Percentiles rank a stretch among this genome's conserved stretches.
phyloP scores from a whole-genome alignment of 2,797 vertebrate genomes.

The Tiaroga cobitis region DNA sequence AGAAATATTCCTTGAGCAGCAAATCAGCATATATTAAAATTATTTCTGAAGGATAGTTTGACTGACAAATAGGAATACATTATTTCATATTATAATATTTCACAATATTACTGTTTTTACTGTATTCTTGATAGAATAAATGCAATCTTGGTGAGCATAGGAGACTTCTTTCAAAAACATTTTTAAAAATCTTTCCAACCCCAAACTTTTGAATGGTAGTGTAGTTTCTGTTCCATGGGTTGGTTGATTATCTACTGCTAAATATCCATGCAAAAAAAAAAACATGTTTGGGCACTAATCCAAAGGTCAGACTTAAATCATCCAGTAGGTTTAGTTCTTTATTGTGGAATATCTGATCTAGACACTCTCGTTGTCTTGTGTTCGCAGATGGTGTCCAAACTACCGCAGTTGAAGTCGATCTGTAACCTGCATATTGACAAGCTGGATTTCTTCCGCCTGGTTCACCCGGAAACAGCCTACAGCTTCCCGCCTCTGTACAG shows the following conservation, averaged over 20 bases:
- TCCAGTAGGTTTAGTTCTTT: background rate
- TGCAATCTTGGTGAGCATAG: too few species aligned
- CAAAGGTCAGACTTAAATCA: background rate
- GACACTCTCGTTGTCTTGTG: background rate
- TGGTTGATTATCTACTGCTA: background rate
- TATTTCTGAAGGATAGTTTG: background rate
- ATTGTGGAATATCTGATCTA: background rate
- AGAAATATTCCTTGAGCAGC: background rate
- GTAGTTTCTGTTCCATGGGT: background rate
- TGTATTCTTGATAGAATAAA: background rate
- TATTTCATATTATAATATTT: background rate
- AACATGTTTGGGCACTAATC: background rate
- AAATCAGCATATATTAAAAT: background rate
- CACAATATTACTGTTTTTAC: background rate
- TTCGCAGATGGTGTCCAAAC: constrained; percentile 86
- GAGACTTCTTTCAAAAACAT: background rate
- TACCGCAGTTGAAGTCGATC: constrained; percentile 90
- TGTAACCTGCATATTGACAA: constrained; percentile 92
- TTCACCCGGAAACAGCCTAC: constrained; percentile 88
- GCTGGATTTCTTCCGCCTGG: constrained; percentile 90
- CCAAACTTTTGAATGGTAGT: background rate
- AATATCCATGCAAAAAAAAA: background rate
- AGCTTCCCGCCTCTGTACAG: constrained; percentile 90
- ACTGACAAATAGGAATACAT: background rate
- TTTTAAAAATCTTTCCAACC: too few species aligned